Base-by-base conservation (phyloP, 2,113 vertebrate species). In the Proteles cristata region DNA sequence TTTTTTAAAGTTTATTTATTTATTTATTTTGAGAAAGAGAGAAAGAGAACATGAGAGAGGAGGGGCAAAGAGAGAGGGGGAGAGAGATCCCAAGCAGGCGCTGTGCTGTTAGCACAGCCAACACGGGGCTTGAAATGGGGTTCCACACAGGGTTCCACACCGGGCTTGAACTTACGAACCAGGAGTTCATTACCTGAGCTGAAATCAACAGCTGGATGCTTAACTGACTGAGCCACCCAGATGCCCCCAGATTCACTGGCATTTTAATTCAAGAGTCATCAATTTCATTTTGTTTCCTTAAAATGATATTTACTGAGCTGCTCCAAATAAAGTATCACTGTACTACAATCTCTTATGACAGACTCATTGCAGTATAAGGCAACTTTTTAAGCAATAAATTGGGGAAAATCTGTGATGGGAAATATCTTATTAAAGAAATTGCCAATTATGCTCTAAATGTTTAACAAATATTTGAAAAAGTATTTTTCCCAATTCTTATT, bases 191-290 rank as follows among this genome's bases (percentile, higher is more conserved):
- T 21, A 61, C 58, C 58, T 61, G 58, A 61, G 58, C 58, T 61
- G 58, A 61, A 61, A 61, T 61, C 8, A 61, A 61, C 2, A 61
- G 21, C 58, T 23, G 58, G 58, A 61, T 61, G 58, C 58, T 61
- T 61, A 61, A 61, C 58, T 61, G 58, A 61, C 58, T 61, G 58
- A 61, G 58, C 58, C 21, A 21, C 58, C 58, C 7, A 55, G 58
- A 58, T 2, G 55, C 21, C 58, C 58, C 58, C 48, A 92, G 31
- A 77, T 50, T 66, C 68, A 39, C 23, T 87, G 25, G 28, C 11
- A 61, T 89, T 97, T 88, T 93, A 88, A 83, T 88, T 73, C 7
- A 45, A 74, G 1, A 86, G 25, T 92, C 58, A 94, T 69, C 55
- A 91, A 79, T 84, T 43, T 92, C 71, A 68, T 68, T 82, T 90